Conservation (phyloP, 2,113 vertebrate genomes). For the Myotis davidii region DNA sequence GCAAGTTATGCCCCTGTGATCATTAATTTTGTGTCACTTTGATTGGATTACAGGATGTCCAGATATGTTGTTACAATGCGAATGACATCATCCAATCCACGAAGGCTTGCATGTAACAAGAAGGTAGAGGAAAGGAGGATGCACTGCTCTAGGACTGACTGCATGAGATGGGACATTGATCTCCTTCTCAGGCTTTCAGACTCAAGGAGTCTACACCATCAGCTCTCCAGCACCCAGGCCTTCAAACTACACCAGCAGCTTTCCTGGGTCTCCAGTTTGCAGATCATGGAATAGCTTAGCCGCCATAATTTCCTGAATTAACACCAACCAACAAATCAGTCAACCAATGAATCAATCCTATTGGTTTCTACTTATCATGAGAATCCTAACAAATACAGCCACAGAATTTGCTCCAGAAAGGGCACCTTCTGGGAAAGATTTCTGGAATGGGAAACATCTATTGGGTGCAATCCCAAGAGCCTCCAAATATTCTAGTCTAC, state of each 20-base stretch:
- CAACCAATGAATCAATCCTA: not conserved
- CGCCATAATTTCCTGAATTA: not conserved
- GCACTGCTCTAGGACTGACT: not conserved
- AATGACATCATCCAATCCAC: not conserved
- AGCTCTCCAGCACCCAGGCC: not conserved
- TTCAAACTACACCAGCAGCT: not conserved
- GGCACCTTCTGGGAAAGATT: not conserved
- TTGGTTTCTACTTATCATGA: not conserved
- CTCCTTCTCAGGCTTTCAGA: not conserved
- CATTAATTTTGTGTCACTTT: not conserved
- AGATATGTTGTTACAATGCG: not conserved
- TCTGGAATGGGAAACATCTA: not conserved
- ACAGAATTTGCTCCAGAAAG: not conserved
- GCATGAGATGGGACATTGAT: not conserved
- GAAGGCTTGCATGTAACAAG: not conserved
- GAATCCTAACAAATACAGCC: not conserved
- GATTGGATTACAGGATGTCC: not conserved
- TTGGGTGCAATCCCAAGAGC: not conserved
- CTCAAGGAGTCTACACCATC: not conserved
- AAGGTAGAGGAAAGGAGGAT: not conserved
- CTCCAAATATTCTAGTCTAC: not conserved
- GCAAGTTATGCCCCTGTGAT: not conserved
- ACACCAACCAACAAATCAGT: not conserved
- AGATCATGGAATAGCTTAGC: not conserved
- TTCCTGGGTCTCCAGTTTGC: not conserved